phyloP scores from a whole-genome alignment of 2,113 vertebrate genomes.

The Willisornis vidua region DNA sequence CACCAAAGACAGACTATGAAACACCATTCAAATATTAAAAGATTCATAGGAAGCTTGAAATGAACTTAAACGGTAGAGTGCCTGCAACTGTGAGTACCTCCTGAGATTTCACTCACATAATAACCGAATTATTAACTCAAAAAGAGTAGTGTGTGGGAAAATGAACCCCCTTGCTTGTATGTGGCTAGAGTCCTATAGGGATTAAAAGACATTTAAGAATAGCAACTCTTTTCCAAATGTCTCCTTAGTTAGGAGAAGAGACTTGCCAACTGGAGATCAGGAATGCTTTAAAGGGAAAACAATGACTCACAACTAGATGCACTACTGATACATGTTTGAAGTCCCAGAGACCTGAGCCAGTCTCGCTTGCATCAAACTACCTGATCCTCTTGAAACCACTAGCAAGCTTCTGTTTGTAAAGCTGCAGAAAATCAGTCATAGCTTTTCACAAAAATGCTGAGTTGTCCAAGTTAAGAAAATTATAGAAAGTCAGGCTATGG shows the following conservation, averaged over 20 bases:
- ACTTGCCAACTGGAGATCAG: not conserved
- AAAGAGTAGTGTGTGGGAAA: slow-evolving; percentile 1
- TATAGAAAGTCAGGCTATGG: slow-evolving; percentile 50
- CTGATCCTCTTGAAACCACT: slow-evolving; percentile 30
- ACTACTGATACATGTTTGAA: not conserved
- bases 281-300: not conserved
- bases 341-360: not conserved
- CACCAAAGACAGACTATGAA: not conserved
- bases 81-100: not conserved
- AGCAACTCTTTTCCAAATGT: slow-evolving; percentile 7
- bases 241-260: not conserved
- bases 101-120: slow-evolving; percentile 6
- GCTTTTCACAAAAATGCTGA: slow-evolving; percentile 58
- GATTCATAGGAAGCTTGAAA: slow-evolving; percentile 18
- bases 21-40: slow-evolving; percentile 21
- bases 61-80: not conserved
- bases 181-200: not conserved
- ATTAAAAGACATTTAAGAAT: slow-evolving; percentile 32
- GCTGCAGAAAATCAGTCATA: slow-evolving; percentile 69
- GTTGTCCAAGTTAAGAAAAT: slow-evolving; percentile 70
- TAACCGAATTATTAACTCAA: slow-evolving; percentile 36
- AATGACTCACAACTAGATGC: not conserved
- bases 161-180: slow-evolving; percentile 1
- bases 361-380: not conserved
- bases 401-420: slow-evolving; percentile 47